A percentile compares a stretch with the other conserved stretches of the same genome.
Conservation (phyloP, 2,797 vertebrate species). For the Chloroceryle amazona region DNA sequence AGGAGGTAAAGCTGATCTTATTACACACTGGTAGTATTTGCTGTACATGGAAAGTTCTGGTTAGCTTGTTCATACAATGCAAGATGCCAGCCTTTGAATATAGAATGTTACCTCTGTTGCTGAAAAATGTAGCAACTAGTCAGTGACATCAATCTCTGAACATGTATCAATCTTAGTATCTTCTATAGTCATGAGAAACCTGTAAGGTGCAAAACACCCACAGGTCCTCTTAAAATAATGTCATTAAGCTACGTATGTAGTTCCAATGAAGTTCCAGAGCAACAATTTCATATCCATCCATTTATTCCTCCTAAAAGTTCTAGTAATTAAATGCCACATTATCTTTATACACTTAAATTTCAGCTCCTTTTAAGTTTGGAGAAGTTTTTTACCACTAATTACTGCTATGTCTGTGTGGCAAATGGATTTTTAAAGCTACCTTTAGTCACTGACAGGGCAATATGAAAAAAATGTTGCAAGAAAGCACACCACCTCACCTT, state of each 20-base stretch:
- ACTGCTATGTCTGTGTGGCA: background rate
- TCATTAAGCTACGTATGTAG: background rate
- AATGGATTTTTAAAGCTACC: constrained; percentile 10
- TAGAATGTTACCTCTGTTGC: background rate
- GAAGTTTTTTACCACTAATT: background rate
- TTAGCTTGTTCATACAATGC: background rate
- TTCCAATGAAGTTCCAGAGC: background rate
- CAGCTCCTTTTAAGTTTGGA: background rate
- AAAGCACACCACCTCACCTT: background rate
- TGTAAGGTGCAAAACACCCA: background rate
- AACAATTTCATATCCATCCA: background rate
- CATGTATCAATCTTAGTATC: background rate
- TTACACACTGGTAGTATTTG: background rate
- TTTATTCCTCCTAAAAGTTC: background rate
- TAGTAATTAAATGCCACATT: background rate
- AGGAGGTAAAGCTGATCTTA: background rate
- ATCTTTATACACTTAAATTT: background rate
- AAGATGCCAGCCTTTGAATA: background rate
- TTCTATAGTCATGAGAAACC: background rate
- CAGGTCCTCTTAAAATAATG: background rate
- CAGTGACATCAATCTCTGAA: background rate
- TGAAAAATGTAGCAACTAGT: background rate
- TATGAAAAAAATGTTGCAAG: background rate
- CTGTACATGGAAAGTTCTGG: background rate
- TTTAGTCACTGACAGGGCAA: background rate